Percentiles rank a stretch among this genome's conserved stretches.
These are phyloP conservation scores for Alca torda DNA, from an alignment of 2,797 vertebrate genomes.

Conservation along the genomic window DNA sequence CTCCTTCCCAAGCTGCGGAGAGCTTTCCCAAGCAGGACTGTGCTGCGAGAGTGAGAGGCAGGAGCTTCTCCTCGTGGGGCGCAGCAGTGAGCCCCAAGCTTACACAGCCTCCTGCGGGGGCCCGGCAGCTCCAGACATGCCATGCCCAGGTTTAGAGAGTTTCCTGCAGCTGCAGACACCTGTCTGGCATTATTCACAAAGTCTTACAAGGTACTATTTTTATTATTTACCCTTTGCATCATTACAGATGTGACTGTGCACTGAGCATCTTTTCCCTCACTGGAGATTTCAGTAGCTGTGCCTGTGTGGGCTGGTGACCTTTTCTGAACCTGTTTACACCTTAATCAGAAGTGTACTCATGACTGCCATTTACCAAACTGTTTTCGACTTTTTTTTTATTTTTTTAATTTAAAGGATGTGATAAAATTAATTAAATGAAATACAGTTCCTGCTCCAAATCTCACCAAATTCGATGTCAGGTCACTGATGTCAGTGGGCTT, in stretches of 20 bases:
- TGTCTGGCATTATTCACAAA: not conserved
- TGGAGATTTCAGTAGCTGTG: not conserved
- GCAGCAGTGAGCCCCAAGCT: fast-evolving
- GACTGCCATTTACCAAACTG: not conserved
- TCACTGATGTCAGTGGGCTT: not conserved
- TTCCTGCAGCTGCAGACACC: not conserved
- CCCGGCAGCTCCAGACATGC: fast-evolving
- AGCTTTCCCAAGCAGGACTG: not conserved
- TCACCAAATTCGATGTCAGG: not conserved
- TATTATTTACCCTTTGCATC: not conserved
- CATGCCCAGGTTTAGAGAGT: not conserved
- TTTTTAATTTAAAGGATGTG: not conserved
- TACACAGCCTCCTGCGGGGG: not conserved
- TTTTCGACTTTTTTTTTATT: not conserved
- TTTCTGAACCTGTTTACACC: not conserved
- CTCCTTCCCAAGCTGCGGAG: not conserved
- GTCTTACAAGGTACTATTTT: not conserved
- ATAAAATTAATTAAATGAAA: not conserved
- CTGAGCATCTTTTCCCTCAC: not conserved
- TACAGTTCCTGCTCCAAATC: not conserved
- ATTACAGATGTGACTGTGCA: not conserved
- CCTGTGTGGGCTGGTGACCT: not conserved
- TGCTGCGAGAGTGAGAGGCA: not conserved
- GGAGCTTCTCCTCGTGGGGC: fast-evolving
- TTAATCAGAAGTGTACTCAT: not conserved